These are phyloP conservation scores for Drosophila pseudotakahashii DNA, from an alignment of 2,888 invertebrate species.

Conservation along the genomic window DNA sequence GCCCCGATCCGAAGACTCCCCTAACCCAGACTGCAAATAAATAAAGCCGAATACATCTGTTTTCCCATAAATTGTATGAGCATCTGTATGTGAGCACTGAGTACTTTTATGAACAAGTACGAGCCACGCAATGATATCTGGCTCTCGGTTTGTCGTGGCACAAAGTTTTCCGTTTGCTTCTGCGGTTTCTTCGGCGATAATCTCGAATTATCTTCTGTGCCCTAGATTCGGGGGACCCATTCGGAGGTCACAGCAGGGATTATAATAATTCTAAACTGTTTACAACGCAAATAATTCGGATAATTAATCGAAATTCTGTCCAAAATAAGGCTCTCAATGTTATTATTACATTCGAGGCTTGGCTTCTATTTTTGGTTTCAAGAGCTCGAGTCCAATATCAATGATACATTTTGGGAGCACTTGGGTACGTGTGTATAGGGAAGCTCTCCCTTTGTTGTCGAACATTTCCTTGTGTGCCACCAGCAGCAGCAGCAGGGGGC, in stretches of 20 bases:
- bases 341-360: background rate
- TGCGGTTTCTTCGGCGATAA: slow-evolving; percentile 42
- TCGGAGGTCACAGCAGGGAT: slow-evolving; percentile 10
- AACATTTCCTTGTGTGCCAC: slow-evolving; percentile 17
- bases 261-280: slow-evolving; percentile 32
- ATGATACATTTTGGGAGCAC: slow-evolving; percentile 28
- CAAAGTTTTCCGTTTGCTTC: slow-evolving; percentile 35
- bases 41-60: slow-evolving; percentile 78
- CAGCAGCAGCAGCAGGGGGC: slow-evolving; percentile 12
- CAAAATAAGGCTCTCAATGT: background rate
- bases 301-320: slow-evolving; percentile 22
- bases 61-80: slow-evolving; percentile 73
- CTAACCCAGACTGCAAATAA: slow-evolving; percentile 51
- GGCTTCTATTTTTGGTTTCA: slow-evolving; percentile 2
- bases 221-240: slow-evolving; percentile 13
- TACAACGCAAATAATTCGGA: slow-evolving; percentile 14
- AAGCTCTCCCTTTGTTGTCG: slow-evolving; percentile 30
- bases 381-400: slow-evolving; percentile 18
- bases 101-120: slow-evolving; percentile 47
- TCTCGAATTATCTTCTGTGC: slow-evolving; percentile 38
- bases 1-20: slow-evolving; percentile 1
- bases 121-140: slow-evolving; percentile 39
- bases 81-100: slow-evolving; percentile 21
- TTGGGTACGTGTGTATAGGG: background rate
- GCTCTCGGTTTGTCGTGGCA: slow-evolving; percentile 34